A percentile compares a stretch with the other conserved stretches of the same genome.
Evolutionary conservation across 2,113 vertebrate genomes (phyloP).

Genomic region (Mungos mungo): DNA sequence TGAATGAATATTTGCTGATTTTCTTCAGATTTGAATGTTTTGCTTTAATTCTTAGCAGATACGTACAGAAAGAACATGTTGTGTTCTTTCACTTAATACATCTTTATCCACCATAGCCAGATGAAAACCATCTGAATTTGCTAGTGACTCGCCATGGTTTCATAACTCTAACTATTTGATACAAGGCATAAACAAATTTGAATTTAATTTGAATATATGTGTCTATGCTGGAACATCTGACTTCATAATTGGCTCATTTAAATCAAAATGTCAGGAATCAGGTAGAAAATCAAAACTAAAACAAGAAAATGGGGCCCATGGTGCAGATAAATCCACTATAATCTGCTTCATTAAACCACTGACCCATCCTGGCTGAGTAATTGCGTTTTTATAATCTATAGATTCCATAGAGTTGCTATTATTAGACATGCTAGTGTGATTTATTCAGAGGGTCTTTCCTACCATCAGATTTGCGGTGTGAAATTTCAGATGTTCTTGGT

Average conservation of each 20-base stretch:
- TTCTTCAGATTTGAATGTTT: neutral
- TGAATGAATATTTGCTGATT: neutral
- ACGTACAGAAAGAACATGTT: rapidly evolving
- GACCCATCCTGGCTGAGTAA: neutral
- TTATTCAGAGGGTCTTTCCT: neutral
- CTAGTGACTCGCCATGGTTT: neutral
- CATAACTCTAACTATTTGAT: neutral
- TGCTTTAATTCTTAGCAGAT: neutral
- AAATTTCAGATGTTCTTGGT: neutral
- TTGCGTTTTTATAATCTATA: neutral
- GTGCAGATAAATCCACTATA: neutral
- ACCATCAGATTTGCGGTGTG: too few species aligned
- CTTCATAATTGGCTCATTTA: neutral
- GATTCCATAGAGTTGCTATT: neutral
- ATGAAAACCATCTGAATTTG: neutral
- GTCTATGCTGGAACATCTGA: neutral
- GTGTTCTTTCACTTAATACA: neutral
- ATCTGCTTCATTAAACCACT: neutral
- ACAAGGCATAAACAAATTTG: neutral
- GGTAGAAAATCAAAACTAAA: neutral
- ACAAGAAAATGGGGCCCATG: neutral
- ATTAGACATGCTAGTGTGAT: neutral
- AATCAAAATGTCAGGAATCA: neutral
- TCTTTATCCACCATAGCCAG: neutral
- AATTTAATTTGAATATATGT: slow-evolving; percentile 12